These are phyloP conservation scores for Operophtera brumata DNA, from an alignment of 2,888 invertebrate genomes.

Conservation along the genomic window DNA sequence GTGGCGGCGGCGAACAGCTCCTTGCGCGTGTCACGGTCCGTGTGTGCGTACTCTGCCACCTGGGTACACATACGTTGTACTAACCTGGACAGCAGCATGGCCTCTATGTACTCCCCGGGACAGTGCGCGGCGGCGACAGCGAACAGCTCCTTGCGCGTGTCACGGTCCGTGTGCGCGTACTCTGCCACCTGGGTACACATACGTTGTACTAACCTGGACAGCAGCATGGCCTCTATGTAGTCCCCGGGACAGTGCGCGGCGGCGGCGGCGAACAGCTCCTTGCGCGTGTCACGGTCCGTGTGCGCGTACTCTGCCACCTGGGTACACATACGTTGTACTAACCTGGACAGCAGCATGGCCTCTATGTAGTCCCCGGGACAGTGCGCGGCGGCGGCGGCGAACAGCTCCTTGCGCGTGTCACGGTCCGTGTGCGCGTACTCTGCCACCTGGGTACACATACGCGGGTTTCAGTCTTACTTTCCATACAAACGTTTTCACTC, in stretches of 20 bases:
- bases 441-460: conserved; percentile 38
- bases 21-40: conserved; percentile 46
- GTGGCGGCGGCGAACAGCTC: conserved; percentile 54
- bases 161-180: conserved; percentile 47
- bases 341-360: conserved; percentile 49
- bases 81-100: conserved; percentile 49
- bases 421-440: conserved; percentile 47
- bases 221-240: conserved; percentile 45
- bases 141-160: conserved; percentile 44
- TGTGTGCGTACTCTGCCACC: conserved; percentile 45
- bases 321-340: not conserved
- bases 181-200: conserved; percentile 38
- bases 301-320: conserved; percentile 44
- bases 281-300: conserved; percentile 47
- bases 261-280: conserved; percentile 54
- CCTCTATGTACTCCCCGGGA: conserved; percentile 34
- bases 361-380: conserved; percentile 38
- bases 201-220: conserved; percentile 43
- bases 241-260: conserved; percentile 36
- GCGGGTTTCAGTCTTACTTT: too few species aligned
- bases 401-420: conserved; percentile 43
- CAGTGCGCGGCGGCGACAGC: conserved; percentile 55
- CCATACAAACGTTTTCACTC: too few species aligned
- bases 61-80: too few species aligned
- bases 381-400: conserved; percentile 53